Evolutionary conservation across 2,888 invertebrate genomes (phyloP).

Genomic region (Dermolepida albohirtum): DNA sequence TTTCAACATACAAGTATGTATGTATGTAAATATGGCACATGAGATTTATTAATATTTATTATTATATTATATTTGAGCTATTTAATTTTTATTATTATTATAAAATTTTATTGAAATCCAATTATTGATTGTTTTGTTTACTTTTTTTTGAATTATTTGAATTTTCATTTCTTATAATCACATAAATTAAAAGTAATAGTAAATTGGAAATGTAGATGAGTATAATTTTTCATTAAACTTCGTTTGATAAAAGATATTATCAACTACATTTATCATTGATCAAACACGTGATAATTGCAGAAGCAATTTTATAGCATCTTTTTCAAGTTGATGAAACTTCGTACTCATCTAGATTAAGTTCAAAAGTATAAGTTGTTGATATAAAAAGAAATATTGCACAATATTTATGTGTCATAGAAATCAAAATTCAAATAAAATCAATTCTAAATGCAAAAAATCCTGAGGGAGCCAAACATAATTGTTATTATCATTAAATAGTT

Average conservation of each 20-base stretch:
- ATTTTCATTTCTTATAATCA: constrained; percentile 29
- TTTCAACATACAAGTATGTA: constrained; percentile 46
- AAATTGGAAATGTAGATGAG: background rate
- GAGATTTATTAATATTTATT: constrained; percentile 11
- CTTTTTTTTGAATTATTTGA: constrained; percentile 24
- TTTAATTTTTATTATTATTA: constrained; percentile 23
- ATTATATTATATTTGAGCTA: constrained; percentile 34
- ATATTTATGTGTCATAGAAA: constrained; percentile 25
- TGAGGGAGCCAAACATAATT: constrained; percentile 63
- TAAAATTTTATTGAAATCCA: constrained; percentile 22
- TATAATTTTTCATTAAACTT: background rate
- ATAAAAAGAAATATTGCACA: constrained; percentile 38
- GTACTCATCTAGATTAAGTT: too few species aligned
- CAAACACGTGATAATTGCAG: too few species aligned
- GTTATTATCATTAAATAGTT: constrained; percentile 60
- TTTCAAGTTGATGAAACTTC: too few species aligned
- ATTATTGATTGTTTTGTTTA: constrained; percentile 18
- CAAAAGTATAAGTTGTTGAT: background rate
- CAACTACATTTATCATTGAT: too few species aligned
- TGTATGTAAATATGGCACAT: constrained; percentile 35
- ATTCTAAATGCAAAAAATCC: constrained; percentile 59
- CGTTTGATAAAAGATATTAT: background rate
- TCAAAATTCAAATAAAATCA: constrained; percentile 48
- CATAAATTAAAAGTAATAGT: background rate
- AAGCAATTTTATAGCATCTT: too few species aligned